Evolutionary conservation across 2,888 invertebrate genomes (phyloP).

Genomic region (Agonum fuliginosum): DNA sequence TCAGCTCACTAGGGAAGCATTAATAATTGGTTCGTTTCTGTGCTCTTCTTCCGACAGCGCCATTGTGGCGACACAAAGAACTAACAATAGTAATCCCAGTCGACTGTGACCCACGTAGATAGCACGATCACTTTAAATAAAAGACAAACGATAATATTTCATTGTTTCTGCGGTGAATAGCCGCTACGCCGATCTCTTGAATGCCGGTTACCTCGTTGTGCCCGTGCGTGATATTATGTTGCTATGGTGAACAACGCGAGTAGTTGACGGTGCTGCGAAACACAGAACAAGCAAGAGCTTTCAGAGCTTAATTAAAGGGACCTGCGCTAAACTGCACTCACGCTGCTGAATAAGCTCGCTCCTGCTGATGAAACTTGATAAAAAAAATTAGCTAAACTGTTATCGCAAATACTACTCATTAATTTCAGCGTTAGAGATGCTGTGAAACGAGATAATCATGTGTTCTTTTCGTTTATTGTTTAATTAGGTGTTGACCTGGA

Average conservation of each 20-base stretch:
- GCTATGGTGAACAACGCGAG: conserved; percentile 13
- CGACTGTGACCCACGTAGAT: not conserved
- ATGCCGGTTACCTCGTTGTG: not conserved
- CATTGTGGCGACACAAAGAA: not conserved
- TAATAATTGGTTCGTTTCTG: not conserved
- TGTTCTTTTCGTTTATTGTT: conserved; percentile 15
- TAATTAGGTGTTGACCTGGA: conserved; percentile 10
- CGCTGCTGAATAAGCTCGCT: not conserved
- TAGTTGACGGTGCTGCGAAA: conserved; percentile 2
- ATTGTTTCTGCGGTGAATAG: conserved; percentile 25
- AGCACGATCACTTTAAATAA: conserved; percentile 9
- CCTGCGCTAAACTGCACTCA: conserved; percentile 28
- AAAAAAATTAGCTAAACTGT: conserved; percentile 41
- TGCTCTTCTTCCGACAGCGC: not conserved
- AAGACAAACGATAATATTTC: conserved; percentile 35
- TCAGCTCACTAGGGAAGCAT: no score
- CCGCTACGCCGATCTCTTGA: not conserved
- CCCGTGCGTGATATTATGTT: conserved; percentile 22
- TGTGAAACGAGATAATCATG: conserved; percentile 5
- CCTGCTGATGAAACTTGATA: conserved; percentile 24
- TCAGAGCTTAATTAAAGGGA: conserved; percentile 42
- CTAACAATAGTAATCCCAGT: conserved; percentile 2
- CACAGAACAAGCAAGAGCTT: conserved; percentile 26
- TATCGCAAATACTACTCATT: conserved; percentile 32
- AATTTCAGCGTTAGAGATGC: conserved; percentile 1